Evolutionary conservation across 2,113 vertebrate species (phyloP).

Genomic region (Salvelinus alpinus): DNA sequence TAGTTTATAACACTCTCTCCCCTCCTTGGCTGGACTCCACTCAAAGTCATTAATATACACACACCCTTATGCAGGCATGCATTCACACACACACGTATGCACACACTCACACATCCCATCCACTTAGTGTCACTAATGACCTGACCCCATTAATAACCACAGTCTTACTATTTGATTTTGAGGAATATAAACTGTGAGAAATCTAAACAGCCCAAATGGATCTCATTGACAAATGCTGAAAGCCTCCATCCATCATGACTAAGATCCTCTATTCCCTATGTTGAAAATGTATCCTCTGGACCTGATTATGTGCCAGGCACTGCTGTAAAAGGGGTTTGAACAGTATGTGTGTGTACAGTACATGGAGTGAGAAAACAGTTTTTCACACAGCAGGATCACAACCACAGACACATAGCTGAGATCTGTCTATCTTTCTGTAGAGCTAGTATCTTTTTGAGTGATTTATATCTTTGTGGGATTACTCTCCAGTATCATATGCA

Average conservation of each 20-base stretch:
- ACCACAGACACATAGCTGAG: not conserved
- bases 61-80: slow-evolving; percentile 25
- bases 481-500: too few species aligned
- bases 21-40: too few species aligned
- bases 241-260: slow-evolving; percentile 6
- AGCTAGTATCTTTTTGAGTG: too few species aligned
- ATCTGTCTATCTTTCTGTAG: too few species aligned
- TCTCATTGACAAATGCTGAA: not conserved
- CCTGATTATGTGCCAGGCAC: not conserved
- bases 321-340: not conserved
- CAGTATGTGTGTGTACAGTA: not conserved
- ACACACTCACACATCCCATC: not conserved
- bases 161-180: too few species aligned
- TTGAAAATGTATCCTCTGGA: too few species aligned
- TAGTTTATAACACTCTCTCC: too few species aligned
- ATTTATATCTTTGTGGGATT: too few species aligned
- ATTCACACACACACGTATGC: not conserved
- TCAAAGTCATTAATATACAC: slow-evolving; percentile 26
- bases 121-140: not conserved
- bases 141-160: not conserved
- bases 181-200: too few species aligned
- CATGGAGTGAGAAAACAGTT: not conserved
- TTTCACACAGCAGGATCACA: not conserved
- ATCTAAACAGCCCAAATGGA: not conserved
- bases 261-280: too few species aligned